Evolutionary conservation across 2,888 invertebrate species (phyloP).

Genomic region (Lasioglossum pauxillum): DNA sequence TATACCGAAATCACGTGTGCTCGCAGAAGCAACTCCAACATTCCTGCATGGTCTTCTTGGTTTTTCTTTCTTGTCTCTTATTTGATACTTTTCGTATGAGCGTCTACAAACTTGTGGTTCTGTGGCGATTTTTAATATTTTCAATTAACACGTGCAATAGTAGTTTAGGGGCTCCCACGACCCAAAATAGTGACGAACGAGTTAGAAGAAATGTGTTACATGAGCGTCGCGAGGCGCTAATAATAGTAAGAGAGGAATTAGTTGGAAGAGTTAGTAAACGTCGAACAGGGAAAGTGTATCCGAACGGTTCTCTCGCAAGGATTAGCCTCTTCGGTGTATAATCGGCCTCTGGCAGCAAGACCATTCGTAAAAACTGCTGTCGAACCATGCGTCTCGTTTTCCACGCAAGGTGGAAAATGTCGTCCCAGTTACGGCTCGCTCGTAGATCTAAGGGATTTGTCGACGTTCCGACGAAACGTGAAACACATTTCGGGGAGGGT

Average conservation of each 20-base stretch:
- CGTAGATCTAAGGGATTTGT: slow-evolving; percentile 77
- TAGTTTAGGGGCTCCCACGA: too few species aligned
- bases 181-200: not conserved
- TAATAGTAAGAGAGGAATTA: slow-evolving; percentile 34
- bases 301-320: slow-evolving; percentile 35
- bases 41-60: not conserved
- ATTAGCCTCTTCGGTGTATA: slow-evolving; percentile 66
- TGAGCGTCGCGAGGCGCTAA: slow-evolving; percentile 12
- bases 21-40: slow-evolving; percentile 18
- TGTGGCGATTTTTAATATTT: not conserved
- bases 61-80: slow-evolving; percentile 15
- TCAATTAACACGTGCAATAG: not conserved
- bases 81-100: not conserved
- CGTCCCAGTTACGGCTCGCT: slow-evolving; percentile 63
- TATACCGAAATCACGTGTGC: slow-evolving; percentile 50
- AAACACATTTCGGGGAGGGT: slow-evolving; percentile 72
- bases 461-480: slow-evolving; percentile 73
- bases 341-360: slow-evolving; percentile 47
- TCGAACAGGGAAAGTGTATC: slow-evolving; percentile 25
- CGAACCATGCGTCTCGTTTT: slow-evolving; percentile 62
- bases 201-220: not conserved
- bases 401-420: slow-evolving; percentile 76
- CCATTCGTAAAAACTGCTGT: slow-evolving; percentile 69
- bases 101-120: not conserved
- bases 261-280: slow-evolving; percentile 45